Conservation (phyloP, 2,797 vertebrate species). For the Poecilia gillii region DNA sequence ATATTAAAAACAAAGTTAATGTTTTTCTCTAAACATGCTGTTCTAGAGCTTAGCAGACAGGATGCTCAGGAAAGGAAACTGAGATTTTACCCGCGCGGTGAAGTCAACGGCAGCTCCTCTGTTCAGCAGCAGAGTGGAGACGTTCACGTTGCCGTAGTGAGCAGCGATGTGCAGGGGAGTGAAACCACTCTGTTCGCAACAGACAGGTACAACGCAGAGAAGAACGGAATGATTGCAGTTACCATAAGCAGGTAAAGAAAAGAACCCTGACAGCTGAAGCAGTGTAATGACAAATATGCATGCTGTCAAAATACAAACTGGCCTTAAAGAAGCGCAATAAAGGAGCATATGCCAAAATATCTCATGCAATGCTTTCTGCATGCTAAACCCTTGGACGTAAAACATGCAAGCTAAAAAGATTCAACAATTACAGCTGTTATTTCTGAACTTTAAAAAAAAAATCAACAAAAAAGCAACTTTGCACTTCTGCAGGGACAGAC, state of each 20-base stretch:
- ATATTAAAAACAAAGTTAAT: neutral
- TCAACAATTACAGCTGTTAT: constrained; percentile 12
- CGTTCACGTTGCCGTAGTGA: constrained; percentile 98
- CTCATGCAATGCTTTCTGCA: constrained; percentile 49
- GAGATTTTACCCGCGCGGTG: constrained; percentile 89
- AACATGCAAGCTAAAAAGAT: constrained; percentile 35
- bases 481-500: constrained; percentile 45
- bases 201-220: constrained; percentile 18
- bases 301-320: constrained; percentile 52
- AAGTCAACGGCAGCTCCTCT: constrained; percentile 97
- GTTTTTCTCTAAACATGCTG: neutral
- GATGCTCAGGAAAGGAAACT: constrained; percentile 22
- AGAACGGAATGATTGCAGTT: constrained; percentile 8
- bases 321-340: constrained; percentile 22
- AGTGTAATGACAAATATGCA: constrained; percentile 48
- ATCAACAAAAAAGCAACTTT: constrained; percentile 48
- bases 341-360: constrained; percentile 50
- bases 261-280: constrained; percentile 44
- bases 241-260: constrained; percentile 8
- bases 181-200: constrained; percentile 89
- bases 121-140: constrained; percentile 96
- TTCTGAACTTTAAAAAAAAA: constrained; percentile 20
- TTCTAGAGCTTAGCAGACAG: constrained; percentile 2
- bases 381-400: constrained; percentile 34
- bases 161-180: constrained; percentile 97